A percentile compares a stretch with the other conserved stretches of the same genome.
Conservation (phyloP, 2,888 invertebrate species). For the Drosophila buzzatii region DNA sequence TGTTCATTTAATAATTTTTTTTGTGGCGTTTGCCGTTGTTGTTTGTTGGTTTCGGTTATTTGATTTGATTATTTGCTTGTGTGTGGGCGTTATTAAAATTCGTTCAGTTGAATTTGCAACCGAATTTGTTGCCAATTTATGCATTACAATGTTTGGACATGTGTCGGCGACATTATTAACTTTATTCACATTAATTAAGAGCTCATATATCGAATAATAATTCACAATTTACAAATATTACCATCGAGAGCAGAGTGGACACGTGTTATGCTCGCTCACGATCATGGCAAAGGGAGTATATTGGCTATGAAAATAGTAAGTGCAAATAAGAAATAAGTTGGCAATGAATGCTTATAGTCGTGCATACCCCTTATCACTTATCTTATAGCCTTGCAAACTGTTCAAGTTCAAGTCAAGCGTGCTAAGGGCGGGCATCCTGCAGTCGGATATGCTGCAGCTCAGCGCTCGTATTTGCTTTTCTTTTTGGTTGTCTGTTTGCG, state of each 20-base stretch:
- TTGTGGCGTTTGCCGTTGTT: no score
- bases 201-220: slow-evolving; percentile 17
- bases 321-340: no score
- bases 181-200: slow-evolving; percentile 39
- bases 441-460: not conserved
- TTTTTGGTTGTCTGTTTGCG: not conserved
- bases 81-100: slow-evolving; percentile 8
- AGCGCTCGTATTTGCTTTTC: not conserved
- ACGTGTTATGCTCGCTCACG: not conserved
- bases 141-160: slow-evolving; percentile 16
- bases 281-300: not conserved
- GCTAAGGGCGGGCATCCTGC: not conserved
- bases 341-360: no score
- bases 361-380: no score
- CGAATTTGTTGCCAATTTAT: slow-evolving; percentile 11
- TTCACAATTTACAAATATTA: slow-evolving; percentile 32
- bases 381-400: no score
- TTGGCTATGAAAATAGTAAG: not conserved
- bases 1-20: not conserved
- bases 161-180: slow-evolving; percentile 3
- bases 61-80: slow-evolving; percentile 13
- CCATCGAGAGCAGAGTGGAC: not conserved
- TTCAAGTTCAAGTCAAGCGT: no score
- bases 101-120: slow-evolving; percentile 1
- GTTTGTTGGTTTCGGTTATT: slow-evolving; percentile 14